phyloP scores from a whole-genome alignment of 2,113 vertebrate species.

The Myiozetetes cayanensis region DNA sequence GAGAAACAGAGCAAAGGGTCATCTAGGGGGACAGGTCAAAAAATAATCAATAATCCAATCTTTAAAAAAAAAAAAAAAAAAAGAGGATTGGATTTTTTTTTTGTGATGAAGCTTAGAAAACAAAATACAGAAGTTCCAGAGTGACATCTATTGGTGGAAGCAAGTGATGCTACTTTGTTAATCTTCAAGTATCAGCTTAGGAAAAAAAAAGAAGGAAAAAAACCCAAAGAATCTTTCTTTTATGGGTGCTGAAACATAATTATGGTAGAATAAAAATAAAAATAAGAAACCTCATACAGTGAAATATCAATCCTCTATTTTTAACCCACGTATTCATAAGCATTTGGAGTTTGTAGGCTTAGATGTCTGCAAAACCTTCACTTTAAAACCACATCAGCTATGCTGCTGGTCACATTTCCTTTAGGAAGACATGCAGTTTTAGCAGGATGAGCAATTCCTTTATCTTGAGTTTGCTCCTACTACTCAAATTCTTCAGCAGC shows the following conservation, averaged over 20 bases:
- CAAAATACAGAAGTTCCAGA: neutral
- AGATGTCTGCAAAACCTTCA: neutral
- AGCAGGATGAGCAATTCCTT: neutral
- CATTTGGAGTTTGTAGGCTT: neutral
- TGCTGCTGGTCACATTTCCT: neutral
- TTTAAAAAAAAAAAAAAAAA: neutral
- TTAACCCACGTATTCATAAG: neutral
- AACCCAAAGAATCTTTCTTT: neutral
- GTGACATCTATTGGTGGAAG: conserved; percentile 56
- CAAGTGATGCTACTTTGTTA: neutral
- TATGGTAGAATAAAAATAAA: neutral
- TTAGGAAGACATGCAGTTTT: neutral
- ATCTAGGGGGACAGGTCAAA: neutral
- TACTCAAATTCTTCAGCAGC: neutral
- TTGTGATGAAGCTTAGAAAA: neutral
- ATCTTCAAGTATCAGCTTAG: neutral
- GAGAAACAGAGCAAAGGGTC: conserved; percentile 47
- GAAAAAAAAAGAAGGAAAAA: neutral
- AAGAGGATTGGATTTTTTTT: neutral
- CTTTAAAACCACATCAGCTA: neutral
- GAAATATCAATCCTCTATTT: neutral
- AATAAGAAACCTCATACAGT: neutral
- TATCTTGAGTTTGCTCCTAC: neutral
- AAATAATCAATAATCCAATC: conserved; percentile 38
- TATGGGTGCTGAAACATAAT: neutral